Evolutionary conservation across 2,888 invertebrate genomes (phyloP).

Genomic region (Sarcophaga caerulescens): DNA sequence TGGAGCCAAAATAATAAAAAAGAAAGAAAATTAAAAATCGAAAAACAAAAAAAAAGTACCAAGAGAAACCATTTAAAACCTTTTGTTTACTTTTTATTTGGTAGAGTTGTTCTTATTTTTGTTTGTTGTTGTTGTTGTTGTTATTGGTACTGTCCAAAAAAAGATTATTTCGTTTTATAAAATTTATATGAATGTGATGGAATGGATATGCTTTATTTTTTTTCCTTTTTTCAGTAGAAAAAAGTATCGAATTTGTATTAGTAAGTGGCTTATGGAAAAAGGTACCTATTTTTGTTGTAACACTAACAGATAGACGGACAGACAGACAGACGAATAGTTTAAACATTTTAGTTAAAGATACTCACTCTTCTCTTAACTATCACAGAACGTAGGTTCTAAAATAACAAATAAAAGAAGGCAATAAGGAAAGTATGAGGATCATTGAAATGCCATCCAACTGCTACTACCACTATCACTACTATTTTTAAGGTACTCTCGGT

Average conservation of each 20-base stretch:
- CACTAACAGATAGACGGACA: conserved; percentile 2
- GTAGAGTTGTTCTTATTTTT: conserved; percentile 8
- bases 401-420: conserved; percentile 1
- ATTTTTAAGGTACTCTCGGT: conserved; percentile 29
- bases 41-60: conserved; percentile 28
- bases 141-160: conserved; percentile 55
- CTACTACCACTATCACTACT: conserved; percentile 6
- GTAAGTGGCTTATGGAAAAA: conserved; percentile 56
- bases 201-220: conserved; percentile 52
- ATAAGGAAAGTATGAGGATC: conserved; percentile 11
- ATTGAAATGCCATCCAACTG: conserved; percentile 3
- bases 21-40: conserved; percentile 12
- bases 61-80: conserved; percentile 56
- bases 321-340: neutral
- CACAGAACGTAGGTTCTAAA: conserved; percentile 56
- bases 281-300: conserved; percentile 4
- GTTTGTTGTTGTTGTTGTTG: conserved; percentile 11
- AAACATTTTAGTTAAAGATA: conserved; percentile 36
- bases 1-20: conserved; percentile 67
- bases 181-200: conserved; percentile 59
- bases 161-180: conserved; percentile 66
- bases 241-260: conserved; percentile 69
- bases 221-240: conserved; percentile 47
- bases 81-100: conserved; percentile 57
- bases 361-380: conserved; percentile 11